phyloP scores from a whole-genome alignment of 2,888 invertebrate species.

The Chymomyza amoena region DNA sequence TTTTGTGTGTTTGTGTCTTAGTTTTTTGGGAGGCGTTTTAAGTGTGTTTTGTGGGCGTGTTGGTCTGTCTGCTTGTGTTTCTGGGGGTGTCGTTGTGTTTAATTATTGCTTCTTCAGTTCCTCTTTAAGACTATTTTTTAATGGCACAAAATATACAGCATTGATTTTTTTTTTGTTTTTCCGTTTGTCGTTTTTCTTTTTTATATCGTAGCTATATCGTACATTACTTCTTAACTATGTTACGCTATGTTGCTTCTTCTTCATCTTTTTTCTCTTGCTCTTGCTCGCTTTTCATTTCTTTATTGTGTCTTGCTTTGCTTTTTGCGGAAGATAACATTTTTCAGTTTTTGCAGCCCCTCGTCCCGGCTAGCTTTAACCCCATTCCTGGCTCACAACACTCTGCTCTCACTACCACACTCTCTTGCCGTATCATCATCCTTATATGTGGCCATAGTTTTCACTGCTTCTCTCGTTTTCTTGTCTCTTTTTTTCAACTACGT shows the following conservation, averaged over 20 bases:
- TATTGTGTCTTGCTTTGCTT: not conserved
- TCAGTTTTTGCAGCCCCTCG: slow-evolving; percentile 7
- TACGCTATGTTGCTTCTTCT: slow-evolving; percentile 30
- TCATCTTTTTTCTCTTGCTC: not conserved
- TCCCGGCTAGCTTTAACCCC: slow-evolving; percentile 29
- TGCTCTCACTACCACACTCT: slow-evolving; percentile 25
- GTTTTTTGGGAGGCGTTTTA: slow-evolving; percentile 5
- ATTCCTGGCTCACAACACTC: slow-evolving; percentile 31
- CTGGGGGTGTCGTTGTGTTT: slow-evolving; percentile 49
- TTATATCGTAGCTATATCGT: slow-evolving; percentile 23
- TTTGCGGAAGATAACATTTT: slow-evolving; percentile 1
- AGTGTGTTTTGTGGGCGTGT: slow-evolving; percentile 10
- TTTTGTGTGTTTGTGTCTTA: slow-evolving; percentile 15
- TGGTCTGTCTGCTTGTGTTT: slow-evolving; percentile 15
- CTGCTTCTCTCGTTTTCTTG: slow-evolving; percentile 1
- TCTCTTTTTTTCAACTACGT: slow-evolving; percentile 62
- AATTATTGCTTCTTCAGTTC: slow-evolving; percentile 62
- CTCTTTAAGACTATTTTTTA: slow-evolving; percentile 57
- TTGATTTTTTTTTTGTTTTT: slow-evolving; percentile 26
- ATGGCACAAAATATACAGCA: slow-evolving; percentile 71
- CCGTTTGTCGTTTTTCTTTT: not conserved
- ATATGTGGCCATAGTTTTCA: not conserved
- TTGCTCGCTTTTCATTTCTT: slow-evolving; percentile 9
- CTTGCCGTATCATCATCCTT: slow-evolving; percentile 4
- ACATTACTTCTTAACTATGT: slow-evolving; percentile 29